These are phyloP conservation scores for Babylonia areolata DNA, from an alignment of 1,140 invertebrate genomes.

Conservation along the genomic window DNA sequence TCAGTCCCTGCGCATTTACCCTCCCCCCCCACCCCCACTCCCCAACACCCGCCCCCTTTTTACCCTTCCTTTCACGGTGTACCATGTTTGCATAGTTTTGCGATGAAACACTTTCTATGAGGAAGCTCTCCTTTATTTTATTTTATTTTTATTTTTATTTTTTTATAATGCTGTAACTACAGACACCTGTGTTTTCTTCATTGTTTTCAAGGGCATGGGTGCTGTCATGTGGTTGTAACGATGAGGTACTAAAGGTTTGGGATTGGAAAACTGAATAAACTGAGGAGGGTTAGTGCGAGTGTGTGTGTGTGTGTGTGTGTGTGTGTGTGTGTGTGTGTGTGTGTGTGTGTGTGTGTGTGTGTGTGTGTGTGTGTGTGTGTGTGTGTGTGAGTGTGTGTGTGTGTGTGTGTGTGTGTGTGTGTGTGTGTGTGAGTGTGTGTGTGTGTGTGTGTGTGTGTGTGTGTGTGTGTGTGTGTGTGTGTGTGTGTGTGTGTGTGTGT, in stretches of 20 bases:
- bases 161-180: neutral
- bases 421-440: constrained; percentile 20
- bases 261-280: neutral
- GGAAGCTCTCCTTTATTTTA: no score
- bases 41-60: no score
- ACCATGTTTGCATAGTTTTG: no score
- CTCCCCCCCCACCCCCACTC: no score
- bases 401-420: constrained; percentile 20
- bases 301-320: constrained; percentile 30
- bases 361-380: constrained; percentile 24
- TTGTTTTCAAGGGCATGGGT: no score
- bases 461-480: constrained; percentile 15
- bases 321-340: constrained; percentile 15
- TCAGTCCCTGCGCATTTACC: no score
- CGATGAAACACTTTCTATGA: no score
- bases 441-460: constrained; percentile 28
- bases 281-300: no score
- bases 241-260: no score
- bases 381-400: constrained; percentile 25
- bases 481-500: constrained; percentile 19
- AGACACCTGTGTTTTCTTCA: neutral
- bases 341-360: constrained; percentile 20
- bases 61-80: no score
- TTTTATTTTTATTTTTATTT: neutral
- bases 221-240: no score